Evolutionary conservation across 2,113 vertebrate genomes (phyloP), one percentile per base, ranked within the genome.

Genomic region (Cryptotis parvus): DNA sequence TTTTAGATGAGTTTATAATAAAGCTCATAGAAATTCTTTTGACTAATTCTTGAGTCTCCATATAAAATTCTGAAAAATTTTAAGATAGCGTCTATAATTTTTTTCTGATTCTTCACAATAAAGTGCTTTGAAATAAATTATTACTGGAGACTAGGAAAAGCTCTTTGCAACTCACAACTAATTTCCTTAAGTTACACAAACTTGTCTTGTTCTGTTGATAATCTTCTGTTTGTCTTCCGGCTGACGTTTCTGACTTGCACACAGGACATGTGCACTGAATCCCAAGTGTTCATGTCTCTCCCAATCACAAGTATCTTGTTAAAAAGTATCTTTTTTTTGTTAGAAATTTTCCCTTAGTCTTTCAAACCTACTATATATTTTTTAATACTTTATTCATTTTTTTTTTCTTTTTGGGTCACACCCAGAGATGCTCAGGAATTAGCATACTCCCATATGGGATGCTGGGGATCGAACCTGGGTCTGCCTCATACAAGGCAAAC

Each of bases 271-370:
- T 37, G 15, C 3, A 68, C 29, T 39, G 39, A 11, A 52, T 27
- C 61, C 77, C 72, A 72, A 75, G 66, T 82, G 89, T 94, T 88
- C 43, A 65, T n/a, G 73, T 52, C 41, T 76, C 31, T 79, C 15
- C 35, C 39, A 49, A 49, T 49, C 45, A 49, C 45, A 49, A 49
- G 45, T 49, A 10, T 49, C 45, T 49, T 12, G 45, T 49, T 49
- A 49, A 14, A 49, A 49, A 49, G 45, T 10, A 10, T 7, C 45
- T 49, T 12, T 49, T 12, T 49, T 49, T 49, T 49, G 45, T 9
- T 49, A 10, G 45, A 49, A 49, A 49, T 49, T 49, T 49, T 87
- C 66, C 43, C 79, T 80, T 72, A 61, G 24, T 87, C 65, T 45
- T 84, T 77, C 29, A 88, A 74, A 3, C 4, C 39, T 63, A 52